Evolutionary conservation across 2,113 vertebrate genomes (phyloP).

Genomic region (Boulengeromyrus knoepffleri): DNA sequence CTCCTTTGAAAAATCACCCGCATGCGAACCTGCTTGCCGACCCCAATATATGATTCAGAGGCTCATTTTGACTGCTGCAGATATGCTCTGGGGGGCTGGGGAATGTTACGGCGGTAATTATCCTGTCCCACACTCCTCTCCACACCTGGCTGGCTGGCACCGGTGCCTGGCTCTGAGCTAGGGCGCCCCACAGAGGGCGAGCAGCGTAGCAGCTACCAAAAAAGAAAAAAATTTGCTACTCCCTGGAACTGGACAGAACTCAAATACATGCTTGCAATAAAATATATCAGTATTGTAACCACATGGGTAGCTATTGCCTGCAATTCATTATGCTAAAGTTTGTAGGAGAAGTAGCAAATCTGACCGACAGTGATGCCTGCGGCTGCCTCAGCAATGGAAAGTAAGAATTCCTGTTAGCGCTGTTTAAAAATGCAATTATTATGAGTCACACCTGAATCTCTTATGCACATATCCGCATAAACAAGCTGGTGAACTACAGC

Average conservation of each 20-base stretch:
- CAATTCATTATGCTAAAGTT: background rate
- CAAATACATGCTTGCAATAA: background rate
- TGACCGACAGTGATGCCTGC: background rate
- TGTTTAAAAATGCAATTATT: background rate
- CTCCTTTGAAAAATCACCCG: constrained; percentile 12
- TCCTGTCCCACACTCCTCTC: background rate
- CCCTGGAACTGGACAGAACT: background rate
- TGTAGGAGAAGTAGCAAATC: background rate
- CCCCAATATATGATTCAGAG: constrained; percentile 7
- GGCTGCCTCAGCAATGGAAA: background rate
- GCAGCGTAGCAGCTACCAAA: background rate
- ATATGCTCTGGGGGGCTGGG: background rate
- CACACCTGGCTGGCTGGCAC: constrained; percentile 5
- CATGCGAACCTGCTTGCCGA: background rate
- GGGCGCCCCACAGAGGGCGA: background rate
- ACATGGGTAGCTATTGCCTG: background rate
- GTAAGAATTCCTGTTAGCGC: background rate
- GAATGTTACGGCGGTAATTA: constrained; percentile 10
- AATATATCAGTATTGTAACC: background rate
- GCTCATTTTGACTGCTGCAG: constrained; percentile 1
- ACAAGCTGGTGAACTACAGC: constrained; percentile 1
- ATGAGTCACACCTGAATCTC: constrained; percentile 1
- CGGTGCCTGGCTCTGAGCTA: background rate
- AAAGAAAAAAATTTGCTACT: background rate
- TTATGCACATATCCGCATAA: background rate